Conservation (phyloP, 2,888 invertebrate genomes). For the Dynastes tityus region DNA sequence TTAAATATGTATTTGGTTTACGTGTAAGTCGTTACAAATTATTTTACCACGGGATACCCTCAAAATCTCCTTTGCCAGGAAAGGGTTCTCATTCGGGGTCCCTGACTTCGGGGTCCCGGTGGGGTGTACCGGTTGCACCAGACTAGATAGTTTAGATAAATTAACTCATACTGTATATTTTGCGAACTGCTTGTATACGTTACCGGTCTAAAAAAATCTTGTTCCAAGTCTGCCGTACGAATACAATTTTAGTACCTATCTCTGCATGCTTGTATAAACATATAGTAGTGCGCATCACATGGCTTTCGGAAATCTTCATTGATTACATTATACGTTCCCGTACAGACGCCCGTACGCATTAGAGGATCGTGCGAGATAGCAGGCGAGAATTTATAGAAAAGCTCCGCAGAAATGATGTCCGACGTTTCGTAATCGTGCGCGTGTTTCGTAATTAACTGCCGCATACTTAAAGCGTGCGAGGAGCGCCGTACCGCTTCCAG, state of each 20-base stretch:
- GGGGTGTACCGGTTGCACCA: no score
- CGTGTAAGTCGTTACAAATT: no score
- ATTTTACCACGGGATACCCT: no score
- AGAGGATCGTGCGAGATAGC: slow-evolving; percentile 17
- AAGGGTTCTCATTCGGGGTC: no score
- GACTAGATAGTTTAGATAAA: no score
- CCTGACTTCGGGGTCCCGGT: no score
- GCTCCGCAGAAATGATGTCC: slow-evolving; percentile 27
- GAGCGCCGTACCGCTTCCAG: slow-evolving; percentile 24
- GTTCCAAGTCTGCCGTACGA: background rate
- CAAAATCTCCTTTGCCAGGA: no score
- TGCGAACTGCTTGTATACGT: no score
- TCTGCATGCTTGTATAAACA: no score
- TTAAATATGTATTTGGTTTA: no score
- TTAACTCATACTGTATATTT: no score
- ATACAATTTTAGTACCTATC: background rate
- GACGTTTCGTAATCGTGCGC: slow-evolving; percentile 28
- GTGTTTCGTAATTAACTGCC: slow-evolving; percentile 32
- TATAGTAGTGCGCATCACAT: background rate
- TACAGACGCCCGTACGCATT: background rate
- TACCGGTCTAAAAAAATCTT: background rate
- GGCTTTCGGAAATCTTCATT: background rate
- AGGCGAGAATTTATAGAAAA: slow-evolving; percentile 22
- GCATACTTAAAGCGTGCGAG: slow-evolving; percentile 20
- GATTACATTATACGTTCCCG: slow-evolving; percentile 5